Base-by-base conservation (phyloP, 1,140 invertebrate species). In the Heliconius hewitsoni region DNA sequence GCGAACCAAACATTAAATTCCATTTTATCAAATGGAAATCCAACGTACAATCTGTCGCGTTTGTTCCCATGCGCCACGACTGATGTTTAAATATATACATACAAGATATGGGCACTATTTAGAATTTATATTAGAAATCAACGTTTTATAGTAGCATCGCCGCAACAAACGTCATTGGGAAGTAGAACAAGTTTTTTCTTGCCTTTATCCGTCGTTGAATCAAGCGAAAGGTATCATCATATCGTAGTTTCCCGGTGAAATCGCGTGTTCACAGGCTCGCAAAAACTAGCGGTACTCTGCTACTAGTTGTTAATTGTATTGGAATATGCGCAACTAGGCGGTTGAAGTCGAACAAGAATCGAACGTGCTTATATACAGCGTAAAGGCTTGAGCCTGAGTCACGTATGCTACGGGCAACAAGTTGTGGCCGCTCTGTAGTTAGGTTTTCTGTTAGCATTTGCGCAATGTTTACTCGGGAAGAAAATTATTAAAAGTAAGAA, bases 221-320 rank as follows among this genome's bases (percentile, higher is more conserved):
- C 84, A 89, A 94, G 90, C 90, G 91, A 92, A 94, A 92, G 89
- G 90, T 90, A 90, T 90, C 88, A 88, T 88, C 87, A 83, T 81
- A 85, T 71, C 81, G 82, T 74, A 85, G 89, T 89, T 90, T 94
- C 89, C 87, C 89, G 90, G 90, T 90, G 93, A 93, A 94, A 93
- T 94, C 91, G 86, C 84, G 84, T 92, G 92, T 91, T 92, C 92
- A 91, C 91, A 92, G 85, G 86, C 85, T 81, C 57, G 85, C 85
- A 91, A 92, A 92, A 92, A 89, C 84, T 77, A 79, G 76, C 82
- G 81, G 84, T 87, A 85, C 83, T 83, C 83, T 86, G 84, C 86
- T 87, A 84, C 82, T 78, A 86, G 86, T 82, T 78, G 82, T 82
- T 89, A 91, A 91, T 91, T 92, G 85, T 89, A 89, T 90, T 89